These are phyloP conservation scores for Drosophila flavopinicola DNA, from an alignment of 2,888 invertebrate species.

Conservation along the genomic window DNA sequence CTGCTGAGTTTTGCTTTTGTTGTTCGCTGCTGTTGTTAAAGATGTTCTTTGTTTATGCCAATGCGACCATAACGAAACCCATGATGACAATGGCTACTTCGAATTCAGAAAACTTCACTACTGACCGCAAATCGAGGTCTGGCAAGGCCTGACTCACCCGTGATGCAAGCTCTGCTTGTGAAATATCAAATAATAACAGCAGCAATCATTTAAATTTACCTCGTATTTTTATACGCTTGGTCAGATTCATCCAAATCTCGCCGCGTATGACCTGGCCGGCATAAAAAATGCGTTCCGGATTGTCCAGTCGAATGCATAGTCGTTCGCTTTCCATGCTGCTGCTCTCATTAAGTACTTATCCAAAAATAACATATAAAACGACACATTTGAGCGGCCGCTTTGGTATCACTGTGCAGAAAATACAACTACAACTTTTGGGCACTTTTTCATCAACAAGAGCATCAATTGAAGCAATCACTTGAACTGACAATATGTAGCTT, in stretches of 20 bases:
- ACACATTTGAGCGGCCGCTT: conserved; percentile 57
- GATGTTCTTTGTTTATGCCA: conserved; percentile 72
- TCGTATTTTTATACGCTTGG: conserved; percentile 83
- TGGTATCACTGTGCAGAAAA: conserved; percentile 54
- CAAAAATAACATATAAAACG: conserved; percentile 71
- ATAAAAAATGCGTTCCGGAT: conserved; percentile 81
- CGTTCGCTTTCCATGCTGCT: conserved; percentile 82
- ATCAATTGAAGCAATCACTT: neutral
- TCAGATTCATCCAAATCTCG: conserved; percentile 82
- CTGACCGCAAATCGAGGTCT: conserved; percentile 27
- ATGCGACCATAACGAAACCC: conserved; percentile 65
- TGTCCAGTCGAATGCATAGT: conserved; percentile 82
- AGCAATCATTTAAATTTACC: conserved; percentile 74
- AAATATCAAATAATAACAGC: conserved; percentile 25
- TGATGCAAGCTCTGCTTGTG: conserved; percentile 50
- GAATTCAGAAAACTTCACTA: conserved; percentile 29
- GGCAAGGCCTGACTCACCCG: conserved; percentile 53
- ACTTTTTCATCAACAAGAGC: conserved; percentile 16
- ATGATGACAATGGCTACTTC: conserved; percentile 48
- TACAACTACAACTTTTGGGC: conserved; percentile 40
- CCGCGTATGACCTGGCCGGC: conserved; percentile 83
- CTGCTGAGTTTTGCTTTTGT: conserved; percentile 16
- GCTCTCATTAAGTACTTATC: conserved; percentile 64
- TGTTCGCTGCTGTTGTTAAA: conserved; percentile 32
- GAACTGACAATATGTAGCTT: neutral